Evolutionary conservation across 2,113 vertebrate genomes (phyloP).

Genomic region (Girardinichthys multiradiatus): DNA sequence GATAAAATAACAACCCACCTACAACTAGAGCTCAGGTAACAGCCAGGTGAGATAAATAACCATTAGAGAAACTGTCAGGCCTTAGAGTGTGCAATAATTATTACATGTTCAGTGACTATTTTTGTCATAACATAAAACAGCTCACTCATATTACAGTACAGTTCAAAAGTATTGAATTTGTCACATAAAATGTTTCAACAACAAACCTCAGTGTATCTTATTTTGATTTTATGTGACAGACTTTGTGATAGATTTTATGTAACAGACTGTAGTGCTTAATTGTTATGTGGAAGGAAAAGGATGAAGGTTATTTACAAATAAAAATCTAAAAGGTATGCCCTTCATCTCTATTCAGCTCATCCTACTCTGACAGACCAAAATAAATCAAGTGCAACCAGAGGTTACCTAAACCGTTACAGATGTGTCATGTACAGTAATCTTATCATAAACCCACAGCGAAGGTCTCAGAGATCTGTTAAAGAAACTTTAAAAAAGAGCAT

Average conservation of each 20-base stretch:
- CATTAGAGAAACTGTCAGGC: too few species aligned
- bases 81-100: neutral
- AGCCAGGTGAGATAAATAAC: too few species aligned
- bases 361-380: neutral
- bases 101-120: constrained; percentile 51
- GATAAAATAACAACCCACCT: neutral
- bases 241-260: too few species aligned
- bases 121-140: constrained; percentile 28
- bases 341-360: neutral
- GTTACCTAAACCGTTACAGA: neutral
- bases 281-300: neutral
- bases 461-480: neutral
- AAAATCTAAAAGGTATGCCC: neutral
- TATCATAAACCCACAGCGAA: neutral
- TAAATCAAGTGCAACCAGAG: neutral
- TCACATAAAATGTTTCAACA: neutral
- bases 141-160: too few species aligned
- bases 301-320: neutral
- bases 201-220: neutral
- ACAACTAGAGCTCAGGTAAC: too few species aligned
- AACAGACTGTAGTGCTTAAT: neutral
- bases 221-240: too few species aligned
- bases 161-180: neutral
- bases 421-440: neutral
- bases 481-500: neutral